Evolutionary conservation across 53 echinoderm and acorn worm genomes (phyloP), one percentile per base, ranked within the genome.

Genomic region (Crossaster papposus): DNA sequence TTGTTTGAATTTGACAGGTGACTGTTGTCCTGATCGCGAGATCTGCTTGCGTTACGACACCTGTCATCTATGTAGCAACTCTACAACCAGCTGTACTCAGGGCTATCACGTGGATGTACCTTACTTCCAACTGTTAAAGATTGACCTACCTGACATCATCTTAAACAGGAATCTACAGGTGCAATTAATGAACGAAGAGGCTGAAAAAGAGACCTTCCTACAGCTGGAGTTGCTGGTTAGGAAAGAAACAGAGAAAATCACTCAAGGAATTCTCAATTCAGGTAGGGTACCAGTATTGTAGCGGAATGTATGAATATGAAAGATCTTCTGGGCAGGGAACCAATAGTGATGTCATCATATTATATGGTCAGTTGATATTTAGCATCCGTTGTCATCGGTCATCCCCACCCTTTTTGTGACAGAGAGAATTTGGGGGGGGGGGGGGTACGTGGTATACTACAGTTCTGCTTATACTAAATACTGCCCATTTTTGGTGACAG

Each of bases 71-170:
- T 94, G 94, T 72, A 92, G 88, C 65, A 79, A 53, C 44, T 82
- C 81, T 11, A 58, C 83, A 0, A 55, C 54, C 36, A 26, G 31
- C 64, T 94, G 94, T 53, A 90, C 28, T 30, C 90, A 79, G 55
- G 94, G 94, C 7, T 88, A 80, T 62, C 92, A 94, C 58, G 73
- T 94, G 22, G 89, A 92, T 38, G 92, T 94, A 31, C 86, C 90
- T 13, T 92, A 63, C 81, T 94, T 90, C 77, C 92, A 94, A 37
- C 65, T 92, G 4, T 68, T 86, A 63, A 22, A 30, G 20, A 73
- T 92, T 33, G 51, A 85, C 23, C 37, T 92, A 14, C 90, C 92
- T 8, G 72, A 82, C 9, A 53, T 44, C 51, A 64, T 92, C 36
- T 2, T 84, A 54, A 44, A 78, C 10, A 72, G 75, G 14, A 84